Conservation (phyloP, 2,888 invertebrate genomes). For the Eupithecia vulgata region DNA sequence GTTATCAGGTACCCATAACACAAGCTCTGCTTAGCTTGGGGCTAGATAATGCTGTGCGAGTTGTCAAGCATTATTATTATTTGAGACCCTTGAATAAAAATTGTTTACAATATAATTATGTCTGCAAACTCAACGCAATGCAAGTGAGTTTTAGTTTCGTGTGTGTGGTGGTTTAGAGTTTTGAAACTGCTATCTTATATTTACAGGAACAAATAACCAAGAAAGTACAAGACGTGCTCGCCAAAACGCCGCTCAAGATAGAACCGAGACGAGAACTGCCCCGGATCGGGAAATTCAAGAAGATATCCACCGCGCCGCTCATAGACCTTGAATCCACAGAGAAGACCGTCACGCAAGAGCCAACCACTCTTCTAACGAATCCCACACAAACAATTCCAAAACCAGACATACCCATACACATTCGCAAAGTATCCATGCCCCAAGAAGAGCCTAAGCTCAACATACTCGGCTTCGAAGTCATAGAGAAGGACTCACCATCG, state of each 20-base stretch:
- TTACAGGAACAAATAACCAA: slow-evolving; percentile 87
- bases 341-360: slow-evolving; percentile 23
- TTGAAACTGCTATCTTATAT: neutral
- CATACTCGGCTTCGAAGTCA: slow-evolving; percentile 66
- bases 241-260: slow-evolving; percentile 88
- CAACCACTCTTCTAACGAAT: neutral
- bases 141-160: no score
- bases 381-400: slow-evolving; percentile 6
- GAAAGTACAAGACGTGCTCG: slow-evolving; percentile 88
- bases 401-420: slow-evolving; percentile 35
- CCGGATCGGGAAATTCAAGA: slow-evolving; percentile 62
- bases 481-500: slow-evolving; percentile 66
- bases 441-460: slow-evolving; percentile 58
- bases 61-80: no score
- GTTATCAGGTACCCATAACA: no score
- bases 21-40: no score
- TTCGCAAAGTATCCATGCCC: slow-evolving; percentile 38
- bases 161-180: neutral
- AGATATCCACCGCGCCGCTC: slow-evolving; percentile 60
- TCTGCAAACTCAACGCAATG: no score
- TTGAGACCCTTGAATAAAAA: no score
- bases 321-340: slow-evolving; percentile 55
- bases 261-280: slow-evolving; percentile 70
- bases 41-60: no score
- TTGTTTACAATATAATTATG: no score